phyloP scores from a whole-genome alignment of 2,113 vertebrate species.

The Megaceryle torquata region DNA sequence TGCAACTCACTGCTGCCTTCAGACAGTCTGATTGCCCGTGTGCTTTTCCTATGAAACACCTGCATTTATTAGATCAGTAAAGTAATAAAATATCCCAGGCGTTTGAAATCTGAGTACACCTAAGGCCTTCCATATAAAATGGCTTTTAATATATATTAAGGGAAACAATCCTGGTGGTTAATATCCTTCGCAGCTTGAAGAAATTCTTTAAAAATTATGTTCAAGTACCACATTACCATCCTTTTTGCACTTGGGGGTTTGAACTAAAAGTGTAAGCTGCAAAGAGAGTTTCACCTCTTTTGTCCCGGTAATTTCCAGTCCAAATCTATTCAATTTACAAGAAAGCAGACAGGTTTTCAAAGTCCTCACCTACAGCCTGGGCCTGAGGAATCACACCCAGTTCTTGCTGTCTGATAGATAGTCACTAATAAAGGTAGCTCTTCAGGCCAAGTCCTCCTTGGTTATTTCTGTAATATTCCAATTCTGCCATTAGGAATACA shows the following conservation, averaged over 20 bases:
- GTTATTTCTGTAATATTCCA: neutral
- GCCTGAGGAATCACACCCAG: neutral
- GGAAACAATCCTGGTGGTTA: neutral
- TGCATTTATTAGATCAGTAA: constrained; percentile 2
- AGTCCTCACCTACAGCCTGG: neutral
- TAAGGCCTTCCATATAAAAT: constrained; percentile 12
- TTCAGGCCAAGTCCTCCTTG: neutral
- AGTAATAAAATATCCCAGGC: neutral
- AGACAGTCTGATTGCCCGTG: neutral
- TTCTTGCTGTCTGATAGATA: neutral
- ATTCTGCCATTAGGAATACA: neutral
- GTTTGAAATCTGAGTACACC: constrained; percentile 39
- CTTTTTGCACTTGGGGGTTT: neutral
- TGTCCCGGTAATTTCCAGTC: neutral
- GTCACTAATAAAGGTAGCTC: neutral
- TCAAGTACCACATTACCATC: neutral
- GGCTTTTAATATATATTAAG: constrained; percentile 45
- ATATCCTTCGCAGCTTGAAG: constrained; percentile 34
- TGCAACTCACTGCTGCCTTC: neutral
- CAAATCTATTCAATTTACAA: neutral
- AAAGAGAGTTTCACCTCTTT: neutral
- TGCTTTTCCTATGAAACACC: constrained; percentile 46
- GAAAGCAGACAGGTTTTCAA: neutral
- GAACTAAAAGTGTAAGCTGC: neutral
- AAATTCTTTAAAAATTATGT: neutral